Evolutionary conservation across 1,140 invertebrate species (phyloP).

Genomic region (Diuraphis noxia): DNA sequence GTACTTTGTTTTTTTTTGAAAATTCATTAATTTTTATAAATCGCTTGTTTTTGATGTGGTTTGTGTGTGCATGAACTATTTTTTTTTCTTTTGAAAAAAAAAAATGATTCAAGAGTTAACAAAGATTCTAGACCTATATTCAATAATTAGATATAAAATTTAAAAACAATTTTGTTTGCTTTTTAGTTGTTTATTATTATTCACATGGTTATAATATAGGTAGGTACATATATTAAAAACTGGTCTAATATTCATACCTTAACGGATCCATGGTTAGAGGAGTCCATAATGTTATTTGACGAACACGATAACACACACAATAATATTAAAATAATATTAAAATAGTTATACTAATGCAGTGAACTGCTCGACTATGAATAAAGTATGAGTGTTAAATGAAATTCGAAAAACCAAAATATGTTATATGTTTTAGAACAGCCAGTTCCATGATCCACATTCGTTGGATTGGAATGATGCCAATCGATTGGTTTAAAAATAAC

Average conservation of each 20-base stretch:
- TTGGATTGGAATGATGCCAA: background rate
- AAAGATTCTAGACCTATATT: too few relatives aligned
- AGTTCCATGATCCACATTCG: background rate
- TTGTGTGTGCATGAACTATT: too few relatives aligned
- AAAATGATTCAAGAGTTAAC: too few relatives aligned
- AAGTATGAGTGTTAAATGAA: background rate
- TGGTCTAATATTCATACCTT: background rate
- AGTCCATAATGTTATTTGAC: background rate
- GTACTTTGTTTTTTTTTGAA: too few relatives aligned
- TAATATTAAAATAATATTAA: background rate
- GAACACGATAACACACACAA: background rate
- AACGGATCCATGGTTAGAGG: background rate
- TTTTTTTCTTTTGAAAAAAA: too few relatives aligned
- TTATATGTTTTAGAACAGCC: background rate
- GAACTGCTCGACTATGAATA: background rate
- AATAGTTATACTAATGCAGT: background rate
- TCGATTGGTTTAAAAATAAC: constrained; percentile 11
- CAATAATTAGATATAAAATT: too few relatives aligned
- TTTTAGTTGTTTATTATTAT: background rate
- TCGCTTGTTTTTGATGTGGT: too few relatives aligned
- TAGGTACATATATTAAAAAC: background rate
- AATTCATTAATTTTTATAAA: too few relatives aligned
- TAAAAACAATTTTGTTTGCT: background rate
- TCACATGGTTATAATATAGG: background rate
- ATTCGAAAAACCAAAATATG: background rate